Evolutionary conservation across 2,888 invertebrate species (phyloP).

Genomic region (Alcis repandata): DNA sequence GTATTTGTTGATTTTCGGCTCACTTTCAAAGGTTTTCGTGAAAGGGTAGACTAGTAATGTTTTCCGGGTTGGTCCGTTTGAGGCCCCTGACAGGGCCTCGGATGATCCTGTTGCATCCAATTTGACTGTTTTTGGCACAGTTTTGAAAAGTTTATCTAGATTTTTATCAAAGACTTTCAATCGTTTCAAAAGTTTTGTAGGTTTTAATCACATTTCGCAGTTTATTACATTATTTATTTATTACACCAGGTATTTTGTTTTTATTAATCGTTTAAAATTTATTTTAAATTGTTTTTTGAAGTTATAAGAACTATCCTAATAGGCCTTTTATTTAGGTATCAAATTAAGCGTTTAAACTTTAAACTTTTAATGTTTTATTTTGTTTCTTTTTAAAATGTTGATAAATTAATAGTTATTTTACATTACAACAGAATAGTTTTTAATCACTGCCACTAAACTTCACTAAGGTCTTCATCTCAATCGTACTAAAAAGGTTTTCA

Average conservation of each 20-base stretch:
- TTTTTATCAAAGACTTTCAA: not conserved
- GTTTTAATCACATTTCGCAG: too few relatives aligned
- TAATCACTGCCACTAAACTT: not conserved
- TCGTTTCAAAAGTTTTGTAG: too few relatives aligned
- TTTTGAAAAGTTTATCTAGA: not conserved
- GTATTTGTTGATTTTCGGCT: slow-evolving; percentile 63
- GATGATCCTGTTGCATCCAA: slow-evolving; percentile 70
- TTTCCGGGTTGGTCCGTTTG: slow-evolving; percentile 59
- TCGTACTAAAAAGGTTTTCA: not conserved
- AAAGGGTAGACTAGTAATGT: slow-evolving; percentile 76
- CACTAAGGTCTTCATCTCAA: not conserved
- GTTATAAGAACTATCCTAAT: too few relatives aligned
- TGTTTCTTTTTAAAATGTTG: too few relatives aligned
- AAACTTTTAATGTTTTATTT: too few relatives aligned
- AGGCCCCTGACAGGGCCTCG: slow-evolving; percentile 77
- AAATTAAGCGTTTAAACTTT: too few relatives aligned
- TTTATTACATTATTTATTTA: too few relatives aligned
- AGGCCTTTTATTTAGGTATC: too few relatives aligned
- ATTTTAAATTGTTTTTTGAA: too few relatives aligned
- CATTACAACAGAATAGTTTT: not conserved
- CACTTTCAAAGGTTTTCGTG: slow-evolving; percentile 47
- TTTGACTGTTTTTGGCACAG: slow-evolving; percentile 58
- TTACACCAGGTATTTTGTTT: too few relatives aligned
- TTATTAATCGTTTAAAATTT: too few relatives aligned
- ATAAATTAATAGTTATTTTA: too few relatives aligned